Conservation (phyloP, 2,888 invertebrate species). For the Leucophenga maculata region DNA sequence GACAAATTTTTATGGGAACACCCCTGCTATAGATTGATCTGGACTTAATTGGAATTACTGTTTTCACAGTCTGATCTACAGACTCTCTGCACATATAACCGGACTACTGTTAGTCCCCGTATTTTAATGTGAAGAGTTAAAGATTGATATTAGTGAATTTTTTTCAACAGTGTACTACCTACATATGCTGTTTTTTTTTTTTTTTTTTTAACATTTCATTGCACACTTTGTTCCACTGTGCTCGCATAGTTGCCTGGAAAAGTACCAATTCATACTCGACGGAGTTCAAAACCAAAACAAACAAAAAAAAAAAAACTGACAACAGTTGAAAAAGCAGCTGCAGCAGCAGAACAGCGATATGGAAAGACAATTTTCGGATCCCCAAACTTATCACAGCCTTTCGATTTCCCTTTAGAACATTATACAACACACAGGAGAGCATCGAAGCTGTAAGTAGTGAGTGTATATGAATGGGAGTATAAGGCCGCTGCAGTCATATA, state of each 20-base stretch:
- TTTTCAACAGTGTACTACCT: too few species aligned
- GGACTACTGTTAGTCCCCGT: too few species aligned
- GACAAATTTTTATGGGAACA: too few species aligned
- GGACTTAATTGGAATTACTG: too few species aligned
- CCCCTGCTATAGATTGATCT: too few species aligned
- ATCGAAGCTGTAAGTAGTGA: conserved; percentile 1
- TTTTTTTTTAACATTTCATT: neutral
- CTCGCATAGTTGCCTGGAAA: conserved; percentile 43
- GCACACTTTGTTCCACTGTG: conserved; percentile 19
- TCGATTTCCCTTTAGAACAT: conserved; percentile 72
- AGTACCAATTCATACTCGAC: conserved; percentile 64
- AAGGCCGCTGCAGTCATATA: conserved; percentile 48
- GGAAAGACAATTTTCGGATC: conserved; percentile 72
- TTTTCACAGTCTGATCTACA: too few species aligned
- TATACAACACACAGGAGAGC: conserved; percentile 67
- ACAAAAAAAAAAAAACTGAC: conserved; percentile 28
- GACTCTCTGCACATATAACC: too few species aligned
- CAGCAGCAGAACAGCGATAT: conserved; percentile 40
- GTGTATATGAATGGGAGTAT: neutral
- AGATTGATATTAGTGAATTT: too few species aligned
- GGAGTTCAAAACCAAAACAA: too few species aligned
- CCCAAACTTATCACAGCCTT: conserved; percentile 72
- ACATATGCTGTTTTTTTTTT: neutral
- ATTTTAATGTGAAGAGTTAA: too few species aligned
- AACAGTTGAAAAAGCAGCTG: conserved; percentile 35